A percentile compares a stretch with the other conserved stretches of the same genome.
Conservation (phyloP, 2,888 invertebrate genomes). For the Ophraella communa region DNA sequence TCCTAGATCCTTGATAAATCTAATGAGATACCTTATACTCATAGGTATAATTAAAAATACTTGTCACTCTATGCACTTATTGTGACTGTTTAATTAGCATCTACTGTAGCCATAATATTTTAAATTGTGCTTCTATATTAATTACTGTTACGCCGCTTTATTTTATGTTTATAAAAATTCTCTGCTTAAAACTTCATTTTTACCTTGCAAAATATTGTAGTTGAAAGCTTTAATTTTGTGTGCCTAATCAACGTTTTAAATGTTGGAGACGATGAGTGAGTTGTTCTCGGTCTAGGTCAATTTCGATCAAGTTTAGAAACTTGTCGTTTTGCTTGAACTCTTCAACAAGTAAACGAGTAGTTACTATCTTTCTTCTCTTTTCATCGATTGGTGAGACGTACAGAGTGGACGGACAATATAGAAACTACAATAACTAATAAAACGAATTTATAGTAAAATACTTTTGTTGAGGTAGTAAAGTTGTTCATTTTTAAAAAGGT, state of each 20-base stretch:
- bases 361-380: constrained; percentile 25
- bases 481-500: too few relatives aligned
- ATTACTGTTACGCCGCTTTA: too few relatives aligned
- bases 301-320: constrained; percentile 16
- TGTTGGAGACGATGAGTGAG: constrained; percentile 3
- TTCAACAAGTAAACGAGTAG: constrained; percentile 30
- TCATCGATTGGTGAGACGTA: constrained; percentile 24
- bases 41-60: too few relatives aligned
- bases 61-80: too few relatives aligned
- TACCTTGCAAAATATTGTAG: not conserved
- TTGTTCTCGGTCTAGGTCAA: constrained; percentile 14
- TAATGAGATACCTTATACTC: too few relatives aligned
- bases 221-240: not conserved
- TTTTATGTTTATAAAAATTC: too few relatives aligned
- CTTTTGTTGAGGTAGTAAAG: too few relatives aligned
- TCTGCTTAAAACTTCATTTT: too few relatives aligned
- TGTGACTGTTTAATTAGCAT: too few relatives aligned
- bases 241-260: not conserved
- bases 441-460: constrained; percentile 7
- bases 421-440: not conserved
- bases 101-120: too few relatives aligned
- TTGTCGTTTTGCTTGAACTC: constrained; percentile 14
- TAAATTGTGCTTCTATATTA: too few relatives aligned
- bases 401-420: not conserved
- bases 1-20: too few relatives aligned